Evolutionary conservation across 2,888 invertebrate genomes (phyloP).

Genomic region (Tenthredo mesomela): DNA sequence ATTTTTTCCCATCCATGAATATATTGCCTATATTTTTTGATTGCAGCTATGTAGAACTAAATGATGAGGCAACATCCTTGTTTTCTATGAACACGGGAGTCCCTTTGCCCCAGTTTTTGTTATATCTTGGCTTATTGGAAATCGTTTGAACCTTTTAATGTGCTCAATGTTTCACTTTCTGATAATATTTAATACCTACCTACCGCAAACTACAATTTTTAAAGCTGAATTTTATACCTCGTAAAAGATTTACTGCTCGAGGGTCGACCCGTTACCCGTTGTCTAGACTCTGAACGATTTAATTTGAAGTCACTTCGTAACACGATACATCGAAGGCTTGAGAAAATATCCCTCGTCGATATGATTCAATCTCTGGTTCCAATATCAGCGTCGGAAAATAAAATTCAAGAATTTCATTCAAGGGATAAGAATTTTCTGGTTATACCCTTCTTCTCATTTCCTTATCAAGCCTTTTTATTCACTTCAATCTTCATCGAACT

Average conservation of each 20-base stretch:
- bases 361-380: conserved; percentile 14
- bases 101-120: background rate
- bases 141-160: background rate
- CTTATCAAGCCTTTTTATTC: background rate
- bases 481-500: background rate
- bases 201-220: conserved; percentile 13
- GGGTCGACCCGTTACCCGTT: conserved; percentile 10
- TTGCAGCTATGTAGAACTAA: background rate
- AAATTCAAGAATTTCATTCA: background rate
- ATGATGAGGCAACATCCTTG: background rate
- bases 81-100: background rate
- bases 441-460: background rate
- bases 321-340: conserved; percentile 4
- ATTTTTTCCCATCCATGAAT: background rate
- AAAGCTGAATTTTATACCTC: conserved; percentile 36
- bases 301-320: conserved; percentile 29
- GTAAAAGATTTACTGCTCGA: conserved; percentile 27
- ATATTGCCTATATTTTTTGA: background rate
- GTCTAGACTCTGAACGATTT: conserved; percentile 44
- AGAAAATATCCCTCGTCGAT: conserved; percentile 10
- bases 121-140: conserved; percentile 14
- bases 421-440: background rate
- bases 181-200: conserved; percentile 17
- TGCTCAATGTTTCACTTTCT: conserved; percentile 6
- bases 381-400: background rate